phyloP scores from a whole-genome alignment of 2,888 invertebrate species.

The Allolobophora icterica region DNA sequence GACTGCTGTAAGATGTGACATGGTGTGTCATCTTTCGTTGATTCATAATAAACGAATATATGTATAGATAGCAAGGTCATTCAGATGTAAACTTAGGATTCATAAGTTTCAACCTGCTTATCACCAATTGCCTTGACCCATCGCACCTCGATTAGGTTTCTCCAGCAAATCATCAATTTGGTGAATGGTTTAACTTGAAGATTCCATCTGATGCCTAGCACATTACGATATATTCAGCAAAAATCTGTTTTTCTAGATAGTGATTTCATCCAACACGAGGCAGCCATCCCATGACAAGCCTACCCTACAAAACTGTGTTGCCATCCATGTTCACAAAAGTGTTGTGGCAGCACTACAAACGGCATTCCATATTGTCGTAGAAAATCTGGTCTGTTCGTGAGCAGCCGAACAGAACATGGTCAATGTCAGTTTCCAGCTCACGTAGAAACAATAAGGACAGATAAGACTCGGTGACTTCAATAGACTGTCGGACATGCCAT shows the following conservation, averaged over 20 bases:
- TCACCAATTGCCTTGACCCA: too few species aligned
- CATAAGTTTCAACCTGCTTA: too few species aligned
- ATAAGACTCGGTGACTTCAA: conserved; percentile 14
- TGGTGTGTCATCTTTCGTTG: too few species aligned
- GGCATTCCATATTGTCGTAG: neutral
- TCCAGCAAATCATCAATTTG: too few species aligned
- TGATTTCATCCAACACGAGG: neutral
- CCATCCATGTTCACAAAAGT: neutral
- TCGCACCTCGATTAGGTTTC: too few species aligned
- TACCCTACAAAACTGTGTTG: neutral
- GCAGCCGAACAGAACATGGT: neutral
- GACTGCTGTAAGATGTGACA: too few species aligned
- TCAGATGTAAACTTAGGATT: too few species aligned
- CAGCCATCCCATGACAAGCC: neutral
- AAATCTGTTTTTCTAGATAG: neutral
- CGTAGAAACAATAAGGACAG: conserved; percentile 17
- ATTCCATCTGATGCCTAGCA: neutral
- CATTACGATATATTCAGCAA: neutral
- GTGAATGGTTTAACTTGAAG: neutral
- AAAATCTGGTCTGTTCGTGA: neutral
- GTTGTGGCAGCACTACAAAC: neutral
- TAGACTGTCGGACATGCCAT: neutral
- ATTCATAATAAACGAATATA: too few species aligned
- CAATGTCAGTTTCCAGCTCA: neutral
- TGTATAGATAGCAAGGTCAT: too few species aligned